Evolutionary conservation across 2,888 invertebrate genomes (phyloP).

Genomic region (Macaria liturata): DNA sequence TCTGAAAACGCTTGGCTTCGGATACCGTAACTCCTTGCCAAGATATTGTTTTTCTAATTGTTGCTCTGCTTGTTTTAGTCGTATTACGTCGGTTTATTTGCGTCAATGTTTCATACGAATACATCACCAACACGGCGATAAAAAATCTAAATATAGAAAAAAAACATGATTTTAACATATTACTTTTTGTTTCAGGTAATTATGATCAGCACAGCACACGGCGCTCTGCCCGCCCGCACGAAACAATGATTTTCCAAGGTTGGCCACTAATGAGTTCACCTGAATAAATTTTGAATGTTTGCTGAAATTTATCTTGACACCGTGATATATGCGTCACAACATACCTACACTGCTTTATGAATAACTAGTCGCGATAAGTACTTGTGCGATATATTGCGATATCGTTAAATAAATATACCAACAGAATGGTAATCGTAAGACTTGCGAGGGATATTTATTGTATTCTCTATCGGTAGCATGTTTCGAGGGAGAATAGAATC

Average conservation of each 20-base stretch:
- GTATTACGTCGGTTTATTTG: constrained; percentile 23
- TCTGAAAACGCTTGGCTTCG: constrained; percentile 46
- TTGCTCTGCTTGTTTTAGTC: constrained; percentile 35
- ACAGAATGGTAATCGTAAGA: constrained; percentile 19
- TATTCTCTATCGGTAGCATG: constrained; percentile 4
- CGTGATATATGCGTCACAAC: constrained; percentile 31
- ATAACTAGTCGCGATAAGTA: constrained; percentile 6
- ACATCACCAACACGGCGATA: neutral
- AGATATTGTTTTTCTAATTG: constrained; percentile 49
- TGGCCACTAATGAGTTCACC: constrained; percentile 51
- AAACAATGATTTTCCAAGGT: constrained; percentile 48
- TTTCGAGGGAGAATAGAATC: constrained; percentile 3
- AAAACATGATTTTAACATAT: constrained; percentile 14
- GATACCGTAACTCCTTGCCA: constrained; percentile 44
- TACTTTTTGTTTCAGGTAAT: constrained; percentile 67
- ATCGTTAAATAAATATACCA: constrained; percentile 19
- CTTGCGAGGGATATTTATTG: constrained; percentile 9
- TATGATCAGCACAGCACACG: constrained; percentile 35
- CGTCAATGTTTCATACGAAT: constrained; percentile 12
- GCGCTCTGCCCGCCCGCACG: constrained; percentile 28
- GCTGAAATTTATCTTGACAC: constrained; percentile 28
- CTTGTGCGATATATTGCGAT: constrained; percentile 9
- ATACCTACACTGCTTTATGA: constrained; percentile 17
- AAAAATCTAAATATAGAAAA: neutral
- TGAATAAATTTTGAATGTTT: constrained; percentile 48